Evolutionary conservation across 1,140 invertebrate genomes (phyloP), one percentile per base, ranked within the genome.

Genomic region (Saccostrea echinata): DNA sequence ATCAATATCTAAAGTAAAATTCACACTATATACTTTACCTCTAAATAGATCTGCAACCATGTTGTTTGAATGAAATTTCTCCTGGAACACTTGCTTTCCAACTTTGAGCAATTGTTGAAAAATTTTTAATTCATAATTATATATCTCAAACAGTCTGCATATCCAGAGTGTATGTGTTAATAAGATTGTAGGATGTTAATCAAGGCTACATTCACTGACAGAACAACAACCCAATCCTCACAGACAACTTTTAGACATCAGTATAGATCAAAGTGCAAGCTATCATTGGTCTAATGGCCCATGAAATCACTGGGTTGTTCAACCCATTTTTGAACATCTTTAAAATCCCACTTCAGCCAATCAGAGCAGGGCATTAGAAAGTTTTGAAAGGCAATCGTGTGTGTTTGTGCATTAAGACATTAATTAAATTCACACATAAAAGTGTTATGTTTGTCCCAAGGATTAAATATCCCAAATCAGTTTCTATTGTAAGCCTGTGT

Each of bases 401-500:
- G 68, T 76, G 68, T 76, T 76, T 30, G 68, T 76, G 68, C 68
- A 76, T 76, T 76, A 76, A 30, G 68, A 76, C 68, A 76, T 76
- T 76, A 76, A 76, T 76, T 76, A 76, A 76, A 76, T 76, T 76
- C 68, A 76, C 68, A 76, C 68, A 76, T 76, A 76, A 76, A 76
- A 76, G 68, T 30, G 68, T 76, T 33, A 76, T 76, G 68, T 76
- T 76, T 76, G 68, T 76, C 68, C 12, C 68, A 76, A 76, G 68
- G 68, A 76, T 76, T 76, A 76, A 76, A 43, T 76, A 30, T 3
- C 27, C 24, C 68, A 76, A 76, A 76, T 76, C 68, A 76, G 68
- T 76, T 76, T 76, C 68, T 12, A 76, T 76, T 76, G 68, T 76
- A 76, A 76, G 24, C 68, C 12, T 27, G 68, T 76, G 68, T 76